Evolutionary conservation across 1,140 invertebrate species (phyloP).

Genomic region (Apis laboriosa): DNA sequence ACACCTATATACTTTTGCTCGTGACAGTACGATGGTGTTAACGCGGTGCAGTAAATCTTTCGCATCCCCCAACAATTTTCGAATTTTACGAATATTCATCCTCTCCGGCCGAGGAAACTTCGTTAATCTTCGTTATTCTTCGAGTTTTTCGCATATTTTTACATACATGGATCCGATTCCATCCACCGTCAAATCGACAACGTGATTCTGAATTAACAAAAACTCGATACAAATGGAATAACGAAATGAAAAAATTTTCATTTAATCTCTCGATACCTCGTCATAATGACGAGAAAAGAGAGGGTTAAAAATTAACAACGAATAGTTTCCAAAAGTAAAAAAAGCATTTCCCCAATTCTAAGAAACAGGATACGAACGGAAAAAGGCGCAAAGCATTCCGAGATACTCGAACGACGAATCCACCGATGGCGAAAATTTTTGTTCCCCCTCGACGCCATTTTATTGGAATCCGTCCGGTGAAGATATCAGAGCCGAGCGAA

Average conservation of each 20-base stretch:
- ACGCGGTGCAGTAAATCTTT: conserved; percentile 15
- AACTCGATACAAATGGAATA: too few relatives aligned
- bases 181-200: too few relatives aligned
- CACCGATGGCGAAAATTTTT: neutral
- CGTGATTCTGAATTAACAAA: too few relatives aligned
- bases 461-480: conserved; percentile 34
- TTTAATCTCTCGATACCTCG: too few relatives aligned
- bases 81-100: conserved; percentile 1
- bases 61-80: neutral
- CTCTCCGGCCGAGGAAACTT: neutral
- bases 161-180: too few relatives aligned
- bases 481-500: conserved; percentile 2
- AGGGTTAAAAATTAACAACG: too few relatives aligned
- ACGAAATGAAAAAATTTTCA: too few relatives aligned
- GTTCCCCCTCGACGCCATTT: conserved; percentile 15
- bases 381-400: too few relatives aligned
- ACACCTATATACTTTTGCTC: neutral
- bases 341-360: neutral
- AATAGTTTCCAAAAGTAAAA: too few relatives aligned
- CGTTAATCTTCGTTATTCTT: too few relatives aligned
- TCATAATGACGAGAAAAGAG: too few relatives aligned
- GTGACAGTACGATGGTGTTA: neutral
- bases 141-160: too few relatives aligned
- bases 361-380: neutral
- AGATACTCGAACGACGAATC: neutral